Evolutionary conservation across 53 echinoderm and acorn worm genomes (phyloP).

Genomic region (Patiria pectinifera): DNA sequence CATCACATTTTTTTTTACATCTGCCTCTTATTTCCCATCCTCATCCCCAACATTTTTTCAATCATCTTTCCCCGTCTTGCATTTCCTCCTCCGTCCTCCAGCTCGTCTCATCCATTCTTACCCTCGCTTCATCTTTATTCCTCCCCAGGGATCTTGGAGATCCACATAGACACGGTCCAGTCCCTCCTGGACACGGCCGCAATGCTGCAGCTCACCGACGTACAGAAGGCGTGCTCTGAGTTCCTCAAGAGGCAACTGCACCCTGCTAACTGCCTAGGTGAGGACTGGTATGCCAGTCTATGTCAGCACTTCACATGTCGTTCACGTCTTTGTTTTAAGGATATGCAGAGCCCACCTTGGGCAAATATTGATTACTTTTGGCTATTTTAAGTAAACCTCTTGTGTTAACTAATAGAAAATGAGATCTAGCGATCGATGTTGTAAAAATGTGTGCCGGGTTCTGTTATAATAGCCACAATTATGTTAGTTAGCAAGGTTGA

Average conservation of each 20-base stretch:
- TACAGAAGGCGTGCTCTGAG: slow-evolving; percentile 86
- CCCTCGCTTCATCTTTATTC: neutral
- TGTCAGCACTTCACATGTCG: neutral
- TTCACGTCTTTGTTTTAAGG: too few species aligned
- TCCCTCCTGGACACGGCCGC: slow-evolving; percentile 81
- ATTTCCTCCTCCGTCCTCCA: neutral
- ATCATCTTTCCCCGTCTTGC: neutral
- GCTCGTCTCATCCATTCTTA: neutral
- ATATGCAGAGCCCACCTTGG: too few species aligned
- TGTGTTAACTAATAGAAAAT: too few species aligned
- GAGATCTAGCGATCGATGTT: too few species aligned
- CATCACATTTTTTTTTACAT: neutral
- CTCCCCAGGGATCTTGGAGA: slow-evolving; percentile 75
- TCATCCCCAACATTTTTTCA: slow-evolving; percentile 5
- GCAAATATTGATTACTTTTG: neutral
- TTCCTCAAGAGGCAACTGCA: slow-evolving; percentile 93
- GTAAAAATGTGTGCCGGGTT: too few species aligned
- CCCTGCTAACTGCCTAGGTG: slow-evolving; percentile 91
- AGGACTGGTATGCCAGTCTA: neutral
- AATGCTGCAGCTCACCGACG: slow-evolving; percentile 83
- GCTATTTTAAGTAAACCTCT: too few species aligned
- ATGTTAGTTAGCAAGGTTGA: too few species aligned
- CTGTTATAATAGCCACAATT: too few species aligned
- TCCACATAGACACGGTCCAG: slow-evolving; percentile 85
- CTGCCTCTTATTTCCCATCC: neutral